Conservation (phyloP, 2,797 vertebrate genomes). For the Chiloscyllium punctatum region DNA sequence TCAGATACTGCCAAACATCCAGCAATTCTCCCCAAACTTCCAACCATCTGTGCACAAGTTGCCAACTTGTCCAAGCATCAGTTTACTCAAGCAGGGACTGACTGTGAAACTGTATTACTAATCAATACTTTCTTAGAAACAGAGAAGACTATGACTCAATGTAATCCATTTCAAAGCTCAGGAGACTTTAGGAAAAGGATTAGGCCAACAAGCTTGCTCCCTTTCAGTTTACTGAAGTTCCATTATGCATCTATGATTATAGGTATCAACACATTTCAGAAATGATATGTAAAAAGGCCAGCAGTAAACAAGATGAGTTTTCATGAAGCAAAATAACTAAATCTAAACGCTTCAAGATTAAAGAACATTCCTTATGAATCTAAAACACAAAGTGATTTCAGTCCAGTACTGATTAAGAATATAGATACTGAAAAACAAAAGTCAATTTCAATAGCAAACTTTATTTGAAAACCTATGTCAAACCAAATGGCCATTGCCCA, state of each 20-base stretch:
- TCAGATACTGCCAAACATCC: background rate
- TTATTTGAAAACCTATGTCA: background rate
- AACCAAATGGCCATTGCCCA: background rate
- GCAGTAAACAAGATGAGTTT: background rate
- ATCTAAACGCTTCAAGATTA: background rate
- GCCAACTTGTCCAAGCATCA: background rate
- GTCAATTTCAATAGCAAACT: background rate
- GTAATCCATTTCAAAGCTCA: background rate
- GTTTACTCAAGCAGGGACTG: background rate
- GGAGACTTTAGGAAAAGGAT: background rate
- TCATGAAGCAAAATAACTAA: background rate
- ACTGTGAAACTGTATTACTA: background rate
- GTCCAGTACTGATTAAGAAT: background rate
- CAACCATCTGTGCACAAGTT: background rate
- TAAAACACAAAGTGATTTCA: background rate
- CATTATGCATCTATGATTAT: background rate
- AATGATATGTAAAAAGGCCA: background rate
- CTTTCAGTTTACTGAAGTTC: background rate
- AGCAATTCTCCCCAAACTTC: background rate
- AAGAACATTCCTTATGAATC: background rate
- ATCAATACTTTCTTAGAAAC: background rate
- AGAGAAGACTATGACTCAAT: background rate
- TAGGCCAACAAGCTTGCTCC: background rate
- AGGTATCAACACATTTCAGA: background rate
- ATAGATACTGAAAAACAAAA: background rate